Base-by-base conservation (phyloP, 2,888 invertebrate species). In the Tillus elongatus region DNA sequence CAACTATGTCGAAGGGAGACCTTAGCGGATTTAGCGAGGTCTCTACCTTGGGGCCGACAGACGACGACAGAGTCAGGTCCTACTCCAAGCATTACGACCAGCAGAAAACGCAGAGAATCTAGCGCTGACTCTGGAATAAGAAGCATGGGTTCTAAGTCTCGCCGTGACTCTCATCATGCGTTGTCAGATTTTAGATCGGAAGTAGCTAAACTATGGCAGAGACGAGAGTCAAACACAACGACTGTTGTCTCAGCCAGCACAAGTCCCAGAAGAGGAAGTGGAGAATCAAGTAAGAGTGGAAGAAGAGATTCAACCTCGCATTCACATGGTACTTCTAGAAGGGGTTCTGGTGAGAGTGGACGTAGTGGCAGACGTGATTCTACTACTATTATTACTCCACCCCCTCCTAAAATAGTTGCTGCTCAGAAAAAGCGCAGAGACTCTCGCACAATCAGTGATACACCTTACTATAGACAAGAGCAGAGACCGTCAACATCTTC, bases 91-190 rank as follows among this genome's bases (percentile, higher is more conserved):
- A 68, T 68, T 35, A 51, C 60, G 26, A 66, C 68, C 14, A 42
- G 67, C 36, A 71, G 83, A 19, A 87, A 87, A 56, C 72, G 89
- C n/a, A 74, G 89, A 34, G 89, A 90, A 59, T 88, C 88, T 13
- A 88, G 87, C 40, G 88, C 86, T 30, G 89, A 89, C 63, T 84
- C 87, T 0, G 86, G 87, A 33, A 82, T 87, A 46, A 79, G 84
- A 56, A 73, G 71, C 46, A 63, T 64, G 45, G 82, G 82, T 14
- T 77, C 78, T 58, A 75, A 78, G 36, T 82, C 82, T 3, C 73
- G 85, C 9, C 72, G 83, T 6, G 84, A 85, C 51, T 85, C 85
- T 9, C 79, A 79, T 61, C 76, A 71, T 11, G 69, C 77, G 9
- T 68, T 73, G 38, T 75, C 75, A 54, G 82, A 82, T 50, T 74